Evolutionary conservation across 2,888 invertebrate species (phyloP).

Genomic region (Cryptocephalus moraei): DNA sequence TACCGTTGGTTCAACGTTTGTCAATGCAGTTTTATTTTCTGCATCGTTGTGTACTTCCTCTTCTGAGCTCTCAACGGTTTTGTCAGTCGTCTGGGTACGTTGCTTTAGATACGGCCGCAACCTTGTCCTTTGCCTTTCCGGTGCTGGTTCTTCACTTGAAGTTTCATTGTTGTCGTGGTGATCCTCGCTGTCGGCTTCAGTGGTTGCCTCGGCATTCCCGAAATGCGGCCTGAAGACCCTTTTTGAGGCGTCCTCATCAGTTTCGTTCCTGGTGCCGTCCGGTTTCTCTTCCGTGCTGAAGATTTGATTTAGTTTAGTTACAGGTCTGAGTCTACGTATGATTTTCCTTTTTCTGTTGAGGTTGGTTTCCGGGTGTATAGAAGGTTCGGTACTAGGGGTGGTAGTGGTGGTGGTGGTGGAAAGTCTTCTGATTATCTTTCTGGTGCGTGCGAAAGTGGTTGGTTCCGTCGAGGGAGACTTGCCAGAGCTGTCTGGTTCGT

Average conservation of each 20-base stretch:
- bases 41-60: too few relatives aligned
- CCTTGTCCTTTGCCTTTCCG: background rate
- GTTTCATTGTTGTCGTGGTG: background rate
- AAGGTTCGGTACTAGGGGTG: conserved; percentile 7
- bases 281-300: background rate
- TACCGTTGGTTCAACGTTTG: too few relatives aligned
- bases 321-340: conserved; percentile 27
- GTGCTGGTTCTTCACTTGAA: background rate
- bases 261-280: too few relatives aligned
- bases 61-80: too few relatives aligned
- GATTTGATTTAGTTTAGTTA: conserved; percentile 4
- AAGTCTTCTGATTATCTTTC: conserved; percentile 32
- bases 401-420: too few relatives aligned
- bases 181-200: too few relatives aligned
- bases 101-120: too few relatives aligned
- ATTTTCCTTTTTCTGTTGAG: conserved; percentile 22
- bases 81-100: too few relatives aligned
- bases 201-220: too few relatives aligned
- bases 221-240: too few relatives aligned
- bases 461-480: conserved; percentile 17
- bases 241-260: too few relatives aligned
- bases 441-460: conserved; percentile 20
- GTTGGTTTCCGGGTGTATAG: conserved; percentile 1
- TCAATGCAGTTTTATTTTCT: too few relatives aligned
- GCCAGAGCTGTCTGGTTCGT: background rate